Base-by-base conservation (phyloP, 2,113 vertebrate species). In the Forbesichthys agassizii region DNA sequence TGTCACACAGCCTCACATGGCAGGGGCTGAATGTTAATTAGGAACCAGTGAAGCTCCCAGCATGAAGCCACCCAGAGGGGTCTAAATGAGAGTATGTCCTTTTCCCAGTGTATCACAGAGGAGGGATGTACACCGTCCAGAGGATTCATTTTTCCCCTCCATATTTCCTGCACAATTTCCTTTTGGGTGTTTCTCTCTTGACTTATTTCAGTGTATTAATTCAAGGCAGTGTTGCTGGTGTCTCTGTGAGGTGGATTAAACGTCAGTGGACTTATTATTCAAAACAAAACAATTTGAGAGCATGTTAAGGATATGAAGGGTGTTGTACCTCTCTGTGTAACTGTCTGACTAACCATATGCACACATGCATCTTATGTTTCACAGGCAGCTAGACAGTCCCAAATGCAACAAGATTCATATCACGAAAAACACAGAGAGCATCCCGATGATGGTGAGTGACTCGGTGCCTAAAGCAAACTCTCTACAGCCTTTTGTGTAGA, bases 391-490 rank as follows among this genome's bases (percentile, higher is more conserved):
- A 95, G 97, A 92, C 95, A 94, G 92, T 92, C 91, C 77, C 96
- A 94, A 87, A 90, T 93, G 80, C 84, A 87, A 6, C 95, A 94
- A 89, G 98, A 98, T 82, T 89, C 94, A 64, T 98, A 98, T 89
- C 97, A 98, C 36, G 96, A 98, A 90, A 98, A 99, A 91, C 93
- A 94, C 94, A 94, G 96, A 94, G 95, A 97, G 46, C 96, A 95
- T 86, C 70, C 88, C 0, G 97, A 98, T 20, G 96, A 98, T 71
- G 96, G 98, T 99, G 93, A 97, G 92, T 88, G 74, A 80, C 66
- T 49, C 69, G 65, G 11, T 48, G 54, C 33, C 59, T 71, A 73
- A 67, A 14, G 36, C 63, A 36, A 75, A 59, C 16, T 13, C 33
- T 10, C 46, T 48, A 14, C 36, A 13, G 5, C 56, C 64, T 33